These are phyloP conservation scores for Cirrhinus mrigala DNA, from an alignment of 2,797 vertebrate genomes.

Conservation along the genomic window DNA sequence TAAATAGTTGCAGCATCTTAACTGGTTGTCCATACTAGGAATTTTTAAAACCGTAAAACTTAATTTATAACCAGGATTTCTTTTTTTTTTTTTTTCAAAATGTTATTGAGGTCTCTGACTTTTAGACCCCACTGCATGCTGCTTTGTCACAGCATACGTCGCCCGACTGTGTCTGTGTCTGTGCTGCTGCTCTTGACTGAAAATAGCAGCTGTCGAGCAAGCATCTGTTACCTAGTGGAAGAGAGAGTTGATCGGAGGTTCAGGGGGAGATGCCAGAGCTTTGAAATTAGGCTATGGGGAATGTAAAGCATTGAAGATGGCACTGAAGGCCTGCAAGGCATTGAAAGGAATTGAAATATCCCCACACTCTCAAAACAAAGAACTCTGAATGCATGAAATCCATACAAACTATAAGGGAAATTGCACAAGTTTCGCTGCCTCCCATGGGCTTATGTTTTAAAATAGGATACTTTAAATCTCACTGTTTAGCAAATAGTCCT, in stretches of 20 bases:
- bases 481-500: conserved; percentile 13
- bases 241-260: conserved; percentile 36
- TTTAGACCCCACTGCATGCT: background rate
- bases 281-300: conserved; percentile 62
- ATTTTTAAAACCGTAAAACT: background rate
- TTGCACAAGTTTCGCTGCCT: background rate
- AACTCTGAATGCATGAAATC: background rate
- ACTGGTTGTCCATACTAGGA: background rate
- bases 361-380: background rate
- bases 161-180: background rate
- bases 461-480: background rate
- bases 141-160: conserved; percentile 34
- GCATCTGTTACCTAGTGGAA: conserved; percentile 66
- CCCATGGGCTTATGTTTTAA: conserved; percentile 5
- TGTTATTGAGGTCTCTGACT: background rate
- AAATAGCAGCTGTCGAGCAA: conserved; percentile 70
- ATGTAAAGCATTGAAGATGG: conserved; percentile 31
- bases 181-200: conserved; percentile 65
- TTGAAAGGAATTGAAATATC: conserved; percentile 42
- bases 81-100: no score
- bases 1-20: background rate
- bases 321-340: background rate
- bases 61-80: background rate
- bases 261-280: conserved; percentile 58
- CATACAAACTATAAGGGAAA: background rate